Percentiles rank a stretch among this genome's conserved stretches.
phyloP scores from a whole-genome alignment of 2,113 vertebrate species.

The Scophthalmus maximus region DNA sequence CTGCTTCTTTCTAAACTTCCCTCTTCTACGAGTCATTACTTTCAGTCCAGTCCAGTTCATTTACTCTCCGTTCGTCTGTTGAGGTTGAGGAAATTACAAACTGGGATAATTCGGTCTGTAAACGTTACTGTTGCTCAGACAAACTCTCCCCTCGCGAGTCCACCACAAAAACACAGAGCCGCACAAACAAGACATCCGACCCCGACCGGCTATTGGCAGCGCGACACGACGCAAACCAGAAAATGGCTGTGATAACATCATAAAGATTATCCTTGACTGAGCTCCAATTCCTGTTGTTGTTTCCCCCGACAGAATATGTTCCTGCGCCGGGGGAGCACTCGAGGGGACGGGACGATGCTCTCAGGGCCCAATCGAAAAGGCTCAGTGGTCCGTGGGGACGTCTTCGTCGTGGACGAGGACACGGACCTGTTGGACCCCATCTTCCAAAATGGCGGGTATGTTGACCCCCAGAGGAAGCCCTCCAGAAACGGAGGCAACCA shows the following conservation, averaged over 20 bases:
- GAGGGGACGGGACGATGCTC: conserved; percentile 77
- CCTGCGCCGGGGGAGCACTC: conserved; percentile 40
- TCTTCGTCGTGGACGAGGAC: conserved; percentile 83
- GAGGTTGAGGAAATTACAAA: not conserved
- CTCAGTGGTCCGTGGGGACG: conserved; percentile 64
- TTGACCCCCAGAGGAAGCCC: conserved; percentile 58
- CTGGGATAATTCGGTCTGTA: not conserved
- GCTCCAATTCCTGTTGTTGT: conserved; percentile 22
- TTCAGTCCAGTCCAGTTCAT: too few species aligned
- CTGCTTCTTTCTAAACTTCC: too few species aligned
- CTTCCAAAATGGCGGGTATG: conserved; percentile 59
- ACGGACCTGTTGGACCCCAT: conserved; percentile 76
- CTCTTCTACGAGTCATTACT: too few species aligned
- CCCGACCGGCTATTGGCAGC: not conserved
- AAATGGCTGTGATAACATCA: not conserved
- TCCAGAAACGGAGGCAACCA: conserved; percentile 56
- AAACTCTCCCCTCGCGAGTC: not conserved
- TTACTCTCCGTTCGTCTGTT: not conserved
- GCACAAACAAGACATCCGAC: conserved; percentile 5
- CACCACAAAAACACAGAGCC: too few species aligned
- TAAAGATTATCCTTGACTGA: not conserved
- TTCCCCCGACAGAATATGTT: conserved; percentile 57
- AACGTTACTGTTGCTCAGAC: not conserved
- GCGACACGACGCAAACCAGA: conserved; percentile 2
- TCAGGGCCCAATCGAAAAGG: conserved; percentile 65